Evolutionary conservation across 92 coral and sea anemone genomes (phyloP).

Genomic region (Pocillopora meandrina): DNA sequence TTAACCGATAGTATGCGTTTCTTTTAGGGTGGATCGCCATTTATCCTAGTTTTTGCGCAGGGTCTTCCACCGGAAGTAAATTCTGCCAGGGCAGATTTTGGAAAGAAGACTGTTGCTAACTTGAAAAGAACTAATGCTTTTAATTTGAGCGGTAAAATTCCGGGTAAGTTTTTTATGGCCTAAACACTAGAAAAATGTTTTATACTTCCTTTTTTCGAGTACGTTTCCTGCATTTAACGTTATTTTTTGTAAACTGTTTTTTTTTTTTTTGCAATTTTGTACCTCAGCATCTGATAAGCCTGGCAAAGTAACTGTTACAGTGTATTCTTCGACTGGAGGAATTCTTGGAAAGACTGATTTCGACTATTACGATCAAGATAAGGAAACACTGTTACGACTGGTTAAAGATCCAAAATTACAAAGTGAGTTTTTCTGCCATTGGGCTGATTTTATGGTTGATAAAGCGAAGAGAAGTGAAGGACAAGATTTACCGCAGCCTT

Average conservation of each 20-base stretch:
- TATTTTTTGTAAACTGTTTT: neutral
- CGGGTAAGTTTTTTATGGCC: constrained; percentile 6
- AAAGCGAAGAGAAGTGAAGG: too few relatives aligned
- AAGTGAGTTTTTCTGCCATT: too few relatives aligned
- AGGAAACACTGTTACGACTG: too few relatives aligned
- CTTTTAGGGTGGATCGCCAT: constrained; percentile 26
- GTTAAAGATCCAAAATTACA: too few relatives aligned
- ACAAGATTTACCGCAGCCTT: too few relatives aligned
- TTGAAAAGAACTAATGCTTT: neutral
- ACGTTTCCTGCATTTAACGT: too few relatives aligned
- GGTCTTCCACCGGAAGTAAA: neutral
- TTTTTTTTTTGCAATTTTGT: neutral
- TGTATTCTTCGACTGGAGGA: neutral
- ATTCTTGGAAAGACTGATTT: neutral
- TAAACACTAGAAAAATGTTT: too few relatives aligned
- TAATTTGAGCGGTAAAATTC: neutral
- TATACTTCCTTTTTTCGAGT: too few relatives aligned
- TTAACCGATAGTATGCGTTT: neutral
- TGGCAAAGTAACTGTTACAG: neutral
- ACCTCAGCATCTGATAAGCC: neutral
- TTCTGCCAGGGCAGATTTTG: neutral
- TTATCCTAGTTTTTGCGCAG: neutral
- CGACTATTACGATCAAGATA: neutral
- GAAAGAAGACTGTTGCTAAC: neutral
- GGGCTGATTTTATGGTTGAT: too few relatives aligned